Evolutionary conservation across 1,140 invertebrate genomes (phyloP), one percentile per base, ranked within the genome.

Genomic region (Physella acuta): DNA sequence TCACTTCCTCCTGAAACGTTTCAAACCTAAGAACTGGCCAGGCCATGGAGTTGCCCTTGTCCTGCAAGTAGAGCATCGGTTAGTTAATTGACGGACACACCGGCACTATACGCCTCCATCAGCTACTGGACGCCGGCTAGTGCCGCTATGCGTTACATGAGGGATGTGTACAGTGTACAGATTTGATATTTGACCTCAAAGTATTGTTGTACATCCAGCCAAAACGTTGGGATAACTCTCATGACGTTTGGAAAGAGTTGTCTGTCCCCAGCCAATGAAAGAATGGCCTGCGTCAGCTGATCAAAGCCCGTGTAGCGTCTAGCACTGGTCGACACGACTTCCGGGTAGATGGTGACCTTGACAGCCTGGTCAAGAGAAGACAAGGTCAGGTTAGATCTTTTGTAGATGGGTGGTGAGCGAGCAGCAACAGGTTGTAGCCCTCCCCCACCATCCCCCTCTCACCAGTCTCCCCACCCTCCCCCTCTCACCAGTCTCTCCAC

Each of bases 181-280:
- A n/a, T n/a, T n/a, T n/a, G n/a, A n/a, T n/a, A n/a, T n/a, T n/a
- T 37, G 3, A 56, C 64, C 58, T 83, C 82, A 17, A 82, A 55
- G 51, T 76, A 82, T 31, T 76, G 71, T 62, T 82, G 79, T 14
- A 82, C 79, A 26, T 84, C 78, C 1, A 76, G 70, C 83, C 83
- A 84, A 59, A 84, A 79, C 8, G 79, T 77, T 51, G 82, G 81
- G 26, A 84, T 78, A 16, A 74, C 69, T 53, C 75, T 70, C 71
- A 82, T 74, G 34, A 82, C 76, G 30, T 79, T 71, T 20, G 81
- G 81, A 68, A 82, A 84, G 8, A 79, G 71, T 24, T 78, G 74
- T 34, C 71, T 69, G 61, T 82, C 75, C 11, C 73, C 73, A 2
- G 75, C 75, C 28, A 81, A 65, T 1, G 59, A 72, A 55, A 79